Percentiles rank a stretch among this genome's conserved stretches.
These are phyloP conservation scores for Diadophis punctatus DNA, from an alignment of 2,113 vertebrate species.

Conservation along the genomic window DNA sequence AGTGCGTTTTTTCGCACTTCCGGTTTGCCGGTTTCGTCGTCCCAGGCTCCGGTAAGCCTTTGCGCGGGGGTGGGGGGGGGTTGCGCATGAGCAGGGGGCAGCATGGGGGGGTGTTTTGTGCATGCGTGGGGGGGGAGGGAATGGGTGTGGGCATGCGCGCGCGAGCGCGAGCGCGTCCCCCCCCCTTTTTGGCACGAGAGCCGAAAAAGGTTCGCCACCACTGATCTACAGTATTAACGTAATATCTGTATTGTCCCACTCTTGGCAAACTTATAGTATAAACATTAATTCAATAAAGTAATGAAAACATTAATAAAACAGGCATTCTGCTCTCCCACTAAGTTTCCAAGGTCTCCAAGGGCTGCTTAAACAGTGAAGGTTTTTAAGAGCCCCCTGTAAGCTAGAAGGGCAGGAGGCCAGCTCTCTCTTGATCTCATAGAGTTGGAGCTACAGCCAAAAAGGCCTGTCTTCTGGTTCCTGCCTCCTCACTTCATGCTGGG, in stretches of 20 bases:
- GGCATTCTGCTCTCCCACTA: background rate
- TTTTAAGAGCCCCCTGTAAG: background rate
- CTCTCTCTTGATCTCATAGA: background rate
- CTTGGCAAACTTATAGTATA: background rate
- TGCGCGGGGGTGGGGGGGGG: too few relatives aligned
- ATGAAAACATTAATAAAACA: background rate
- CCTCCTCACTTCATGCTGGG: background rate
- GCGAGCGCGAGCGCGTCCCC: too few relatives aligned
- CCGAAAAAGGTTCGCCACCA: too few relatives aligned
- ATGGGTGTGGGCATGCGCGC: too few relatives aligned
- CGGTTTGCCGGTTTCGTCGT: too few relatives aligned
- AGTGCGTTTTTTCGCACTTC: too few relatives aligned
- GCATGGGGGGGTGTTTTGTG: too few relatives aligned
- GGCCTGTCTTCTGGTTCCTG: background rate
- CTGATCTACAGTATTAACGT: background rate
- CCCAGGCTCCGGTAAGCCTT: too few relatives aligned
- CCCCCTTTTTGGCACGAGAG: too few relatives aligned
- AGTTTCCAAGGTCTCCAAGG: background rate
- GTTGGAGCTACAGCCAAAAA: background rate
- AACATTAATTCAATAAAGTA: background rate
- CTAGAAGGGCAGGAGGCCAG: background rate
- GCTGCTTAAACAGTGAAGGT: background rate
- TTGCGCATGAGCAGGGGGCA: too few relatives aligned
- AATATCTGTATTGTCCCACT: background rate
- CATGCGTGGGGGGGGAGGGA: too few relatives aligned